These are phyloP conservation scores for Agrotis segetum DNA, from an alignment of 2,888 invertebrate genomes.

Conservation along the genomic window DNA sequence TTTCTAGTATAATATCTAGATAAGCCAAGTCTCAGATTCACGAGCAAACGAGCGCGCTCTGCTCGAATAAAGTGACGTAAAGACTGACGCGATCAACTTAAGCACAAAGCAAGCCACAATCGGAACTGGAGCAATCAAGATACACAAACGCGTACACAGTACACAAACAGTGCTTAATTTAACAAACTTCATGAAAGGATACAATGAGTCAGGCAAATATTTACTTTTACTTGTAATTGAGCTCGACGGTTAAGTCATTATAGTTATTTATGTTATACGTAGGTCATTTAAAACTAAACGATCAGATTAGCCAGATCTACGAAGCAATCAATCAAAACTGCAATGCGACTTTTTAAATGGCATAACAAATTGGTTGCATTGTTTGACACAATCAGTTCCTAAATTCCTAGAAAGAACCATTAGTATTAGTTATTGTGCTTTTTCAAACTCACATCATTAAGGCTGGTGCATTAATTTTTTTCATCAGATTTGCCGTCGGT, in stretches of 20 bases:
- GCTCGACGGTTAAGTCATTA: conserved; percentile 45
- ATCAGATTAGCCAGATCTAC: background rate
- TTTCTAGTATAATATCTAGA: conserved; percentile 72
- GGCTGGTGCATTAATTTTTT: conserved; percentile 46
- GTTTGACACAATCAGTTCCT: conserved; percentile 19
- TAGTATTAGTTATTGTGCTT: conserved; percentile 22
- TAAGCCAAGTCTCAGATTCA: conserved; percentile 72
- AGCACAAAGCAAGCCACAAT: conserved; percentile 72
- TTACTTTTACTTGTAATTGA: conserved; percentile 59
- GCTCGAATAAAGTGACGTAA: conserved; percentile 70
- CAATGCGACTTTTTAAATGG: conserved; percentile 9
- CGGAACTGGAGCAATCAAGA: conserved; percentile 70
- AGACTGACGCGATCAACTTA: conserved; percentile 71
- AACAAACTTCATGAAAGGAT: conserved; percentile 64
- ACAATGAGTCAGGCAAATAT: conserved; percentile 61
- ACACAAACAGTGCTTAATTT: conserved; percentile 68
- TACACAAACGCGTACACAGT: conserved; percentile 66
- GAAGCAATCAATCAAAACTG: conserved; percentile 10
- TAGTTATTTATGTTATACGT: conserved; percentile 38
- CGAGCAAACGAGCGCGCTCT: conserved; percentile 68
- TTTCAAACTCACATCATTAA: conserved; percentile 37
- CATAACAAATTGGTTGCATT: background rate
- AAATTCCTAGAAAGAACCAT: conserved; percentile 40
- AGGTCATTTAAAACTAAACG: conserved; percentile 5
- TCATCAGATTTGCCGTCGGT: conserved; percentile 44